phyloP scores from a whole-genome alignment of 1,140 invertebrate genomes.

The Aphelinus atriplicis region DNA sequence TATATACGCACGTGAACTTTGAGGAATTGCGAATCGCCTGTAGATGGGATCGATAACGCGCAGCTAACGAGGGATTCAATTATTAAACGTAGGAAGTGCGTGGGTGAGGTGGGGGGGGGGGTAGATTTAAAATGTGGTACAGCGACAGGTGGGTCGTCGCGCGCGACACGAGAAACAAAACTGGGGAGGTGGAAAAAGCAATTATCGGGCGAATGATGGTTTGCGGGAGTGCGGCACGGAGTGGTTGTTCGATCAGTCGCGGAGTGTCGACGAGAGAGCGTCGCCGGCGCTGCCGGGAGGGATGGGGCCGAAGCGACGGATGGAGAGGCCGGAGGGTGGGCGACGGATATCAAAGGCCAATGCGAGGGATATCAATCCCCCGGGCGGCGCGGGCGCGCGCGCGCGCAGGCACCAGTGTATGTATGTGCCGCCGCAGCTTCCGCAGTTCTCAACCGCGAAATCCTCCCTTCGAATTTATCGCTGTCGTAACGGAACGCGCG shows the following conservation, averaged over 20 bases:
- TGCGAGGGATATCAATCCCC: constrained; percentile 63
- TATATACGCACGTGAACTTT: too few species aligned
- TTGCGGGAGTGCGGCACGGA: constrained; percentile 47
- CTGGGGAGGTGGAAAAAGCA: constrained; percentile 43
- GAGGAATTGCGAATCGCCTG: too few species aligned
- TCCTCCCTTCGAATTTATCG: constrained; percentile 63
- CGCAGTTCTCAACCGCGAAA: constrained; percentile 63
- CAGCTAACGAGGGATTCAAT: too few species aligned
- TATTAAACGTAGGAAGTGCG: too few species aligned
- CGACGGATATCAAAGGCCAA: constrained; percentile 60
- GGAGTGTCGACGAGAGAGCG: constrained; percentile 27
- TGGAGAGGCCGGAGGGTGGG: constrained; percentile 35
- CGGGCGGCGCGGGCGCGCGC: constrained; percentile 33
- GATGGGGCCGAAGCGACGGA: constrained; percentile 31
- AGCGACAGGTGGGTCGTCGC: constrained; percentile 9
- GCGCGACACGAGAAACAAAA: background rate
- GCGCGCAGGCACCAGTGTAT: constrained; percentile 26
- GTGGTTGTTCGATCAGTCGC: constrained; percentile 52
- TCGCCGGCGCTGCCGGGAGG: background rate
- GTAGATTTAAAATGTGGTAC: background rate
- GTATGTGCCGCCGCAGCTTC: constrained; percentile 43
- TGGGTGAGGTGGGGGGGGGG: too few species aligned
- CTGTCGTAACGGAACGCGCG: constrained; percentile 59
- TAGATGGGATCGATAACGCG: too few species aligned
- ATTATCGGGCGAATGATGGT: constrained; percentile 57